Base-by-base conservation (phyloP, 2,797 vertebrate genomes). In the Sebastes taczanowskii region DNA sequence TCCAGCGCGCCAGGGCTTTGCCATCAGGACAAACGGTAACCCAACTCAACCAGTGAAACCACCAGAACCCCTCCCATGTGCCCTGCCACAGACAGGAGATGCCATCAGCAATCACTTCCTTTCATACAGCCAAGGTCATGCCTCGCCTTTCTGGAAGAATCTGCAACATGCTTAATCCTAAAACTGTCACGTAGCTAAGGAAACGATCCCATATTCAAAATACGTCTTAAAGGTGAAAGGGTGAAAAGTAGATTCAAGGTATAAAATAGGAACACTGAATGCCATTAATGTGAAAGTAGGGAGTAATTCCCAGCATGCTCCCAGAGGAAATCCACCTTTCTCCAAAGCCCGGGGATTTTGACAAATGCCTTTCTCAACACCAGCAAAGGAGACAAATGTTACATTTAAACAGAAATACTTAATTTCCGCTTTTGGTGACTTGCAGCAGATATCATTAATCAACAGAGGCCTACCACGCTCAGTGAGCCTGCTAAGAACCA, bases 361-460 rank as follows among this genome's bases (percentile, higher is more conserved):
- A 95, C 92, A 93, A 95, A 95, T 95, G 93, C 92, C 85, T 95
- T 93, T 92, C 88, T 93, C 93, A 85, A 93, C 90, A 72, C 78
- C 82, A 78, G 91, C 89, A 94, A 93, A 94, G 90, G 94, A 95
- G 94, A 96, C 94, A 92, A 95, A 96, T 95, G 94, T 93, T 93
- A 92, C 91, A 91, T 94, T 95, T 95, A 95, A 95, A 95, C 92
- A 92, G 89, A 94, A 95, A 95, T 94, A 93, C 94, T 96, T 96
- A 93, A 96, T 95, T 96, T 95, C 93, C 92, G 91, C 93, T 93
- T 93, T 91, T 94, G 94, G 94, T 94, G 94, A 95, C 93, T 91
- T 67, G 89, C 91, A 90, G 94, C 93, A 91, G 94, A 90, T 90
- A 88, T 88, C 95, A 94, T 96, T 95, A 95, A 95, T 95, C 95